Conservation (phyloP, 2,113 vertebrate genomes). For the Phocoena sinus region DNA sequence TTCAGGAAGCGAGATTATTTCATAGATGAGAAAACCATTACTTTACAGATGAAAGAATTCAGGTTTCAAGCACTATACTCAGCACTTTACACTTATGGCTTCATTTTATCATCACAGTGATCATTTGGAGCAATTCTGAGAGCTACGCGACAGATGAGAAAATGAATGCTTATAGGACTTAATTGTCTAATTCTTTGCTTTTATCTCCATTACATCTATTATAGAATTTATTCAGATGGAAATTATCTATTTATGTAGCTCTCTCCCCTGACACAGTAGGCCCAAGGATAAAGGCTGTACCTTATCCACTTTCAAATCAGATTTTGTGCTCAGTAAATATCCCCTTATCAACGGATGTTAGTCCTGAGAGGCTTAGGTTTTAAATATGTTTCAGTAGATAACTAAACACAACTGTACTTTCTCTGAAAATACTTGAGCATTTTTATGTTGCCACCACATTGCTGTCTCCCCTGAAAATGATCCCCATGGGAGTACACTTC, state of each 20-base stretch:
- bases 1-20: conserved; percentile 5
- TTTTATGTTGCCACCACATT: background rate
- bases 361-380: background rate
- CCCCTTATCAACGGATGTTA: background rate
- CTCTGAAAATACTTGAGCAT: background rate
- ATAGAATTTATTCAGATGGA: background rate
- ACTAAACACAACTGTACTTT: background rate
- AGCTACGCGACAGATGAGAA: background rate
- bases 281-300: background rate
- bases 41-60: conserved; percentile 29
- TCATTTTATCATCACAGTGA: conserved; percentile 9
- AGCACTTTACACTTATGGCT: background rate
- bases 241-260: background rate
- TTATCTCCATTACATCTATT: background rate
- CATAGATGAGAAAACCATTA: background rate
- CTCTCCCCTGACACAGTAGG: background rate
- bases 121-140: background rate
- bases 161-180: background rate
- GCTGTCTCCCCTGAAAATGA: background rate
- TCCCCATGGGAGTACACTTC: background rate
- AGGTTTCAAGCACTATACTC: background rate
- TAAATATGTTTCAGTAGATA: background rate
- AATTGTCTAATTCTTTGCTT: conserved; percentile 9
- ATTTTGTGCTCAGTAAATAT: background rate
- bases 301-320: background rate